Base-by-base conservation (phyloP, 1,140 invertebrate species). In the Danaus melanippus region DNA sequence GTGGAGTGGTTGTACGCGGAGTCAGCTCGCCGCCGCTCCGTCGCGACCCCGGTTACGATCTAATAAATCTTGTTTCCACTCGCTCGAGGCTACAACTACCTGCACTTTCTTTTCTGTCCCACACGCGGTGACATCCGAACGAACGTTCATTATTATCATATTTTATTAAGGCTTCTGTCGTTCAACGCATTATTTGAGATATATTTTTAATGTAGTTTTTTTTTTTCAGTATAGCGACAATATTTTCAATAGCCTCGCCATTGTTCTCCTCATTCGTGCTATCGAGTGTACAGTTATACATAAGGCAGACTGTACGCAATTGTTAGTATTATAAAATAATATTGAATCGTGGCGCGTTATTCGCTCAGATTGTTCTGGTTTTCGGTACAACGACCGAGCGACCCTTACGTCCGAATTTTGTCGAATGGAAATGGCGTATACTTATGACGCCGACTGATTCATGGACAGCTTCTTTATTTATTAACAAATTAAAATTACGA, bases 61-160 rank as follows among this genome's bases (percentile, higher is more conserved):
- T 78, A 79, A 82, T 82, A 82, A 82, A 82, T 82, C 76, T 75
- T 64, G 66, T 67, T 60, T 52, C 48, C 50, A 15, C 51, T 60
- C 64, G 44, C 64, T 64, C 69, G 68, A 67, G 64, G 72, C 65
- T 67, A 59, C 69, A 59, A 66, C 76, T 78, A 78, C 79, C 79
- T 79, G 71, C 75, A 76, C 76, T 82, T 76, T 82, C 76, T 74
- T 79, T 77, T 81, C 73, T 74, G 74, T 82, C 77, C 57, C 70
- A 71, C 74, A 69, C 75, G 60, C 60, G 60, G 21, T 32, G 21
- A 32, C 21, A 32, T 32, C 21, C 21, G 21, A 32, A 32, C 21
- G 21, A 32, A 32, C 21, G 21, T 32, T 32, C 21, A 32, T 32
- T 32, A 32, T 32, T 32, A 32, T 3, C 21, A 32, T 32, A 32